Conservation (phyloP, 92 coral and sea anemone species). For the Epizoanthus ramosus region DNA sequence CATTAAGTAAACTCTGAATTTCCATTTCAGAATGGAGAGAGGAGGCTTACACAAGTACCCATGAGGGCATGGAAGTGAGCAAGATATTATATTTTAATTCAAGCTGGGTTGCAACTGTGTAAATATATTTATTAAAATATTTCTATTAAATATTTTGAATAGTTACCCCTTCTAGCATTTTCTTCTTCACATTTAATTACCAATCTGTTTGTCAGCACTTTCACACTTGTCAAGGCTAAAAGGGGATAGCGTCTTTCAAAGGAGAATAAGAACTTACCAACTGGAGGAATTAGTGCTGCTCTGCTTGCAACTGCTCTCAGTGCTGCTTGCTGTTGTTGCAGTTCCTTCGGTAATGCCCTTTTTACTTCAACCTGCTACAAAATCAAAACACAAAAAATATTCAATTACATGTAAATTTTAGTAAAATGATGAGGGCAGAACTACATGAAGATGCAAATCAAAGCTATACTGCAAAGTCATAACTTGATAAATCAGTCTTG, state of each 20-base stretch:
- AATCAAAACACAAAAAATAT: neutral
- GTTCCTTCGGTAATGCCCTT: slow-evolving; percentile 93
- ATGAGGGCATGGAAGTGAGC: no score
- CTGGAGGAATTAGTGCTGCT: slow-evolving; percentile 78
- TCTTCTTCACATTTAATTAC: no score
- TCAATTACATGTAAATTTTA: neutral
- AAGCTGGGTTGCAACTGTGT: no score
- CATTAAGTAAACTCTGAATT: neutral
- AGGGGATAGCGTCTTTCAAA: no score
- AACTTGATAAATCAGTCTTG: neutral
- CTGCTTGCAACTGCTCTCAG: slow-evolving; percentile 82
- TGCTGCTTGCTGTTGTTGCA: slow-evolving; percentile 95
- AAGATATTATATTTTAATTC: no score
- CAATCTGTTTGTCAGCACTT: no score
- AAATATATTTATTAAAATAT: no score
- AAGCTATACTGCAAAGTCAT: neutral
- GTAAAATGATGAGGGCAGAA: no score
- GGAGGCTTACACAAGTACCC: no score
- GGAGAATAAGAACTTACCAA: slow-evolving; percentile 59
- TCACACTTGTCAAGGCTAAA: no score
- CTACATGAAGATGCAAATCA: neutral
- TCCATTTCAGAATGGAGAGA: neutral
- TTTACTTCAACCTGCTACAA: slow-evolving; percentile 89
- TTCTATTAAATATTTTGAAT: no score
- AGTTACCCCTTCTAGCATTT: no score